Percentiles rank a stretch among this genome's conserved stretches.
These are phyloP conservation scores for Cynoglossus semilaevis DNA, from an alignment of 2,113 vertebrate species.

Conservation along the genomic window DNA sequence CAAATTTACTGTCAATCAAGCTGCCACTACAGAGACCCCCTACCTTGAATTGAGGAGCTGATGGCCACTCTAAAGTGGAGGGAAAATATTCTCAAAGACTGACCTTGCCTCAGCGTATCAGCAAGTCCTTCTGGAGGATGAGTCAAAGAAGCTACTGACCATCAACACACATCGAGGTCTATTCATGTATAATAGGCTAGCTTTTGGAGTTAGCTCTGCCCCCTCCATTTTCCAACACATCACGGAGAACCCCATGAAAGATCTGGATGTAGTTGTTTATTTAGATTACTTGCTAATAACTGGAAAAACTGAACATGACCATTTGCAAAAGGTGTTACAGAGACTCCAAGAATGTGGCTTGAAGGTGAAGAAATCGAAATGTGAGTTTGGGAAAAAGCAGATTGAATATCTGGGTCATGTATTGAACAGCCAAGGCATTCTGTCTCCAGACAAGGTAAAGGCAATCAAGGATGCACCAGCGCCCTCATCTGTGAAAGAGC, in stretches of 20 bases:
- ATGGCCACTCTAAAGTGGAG: too few species aligned
- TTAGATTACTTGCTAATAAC: neutral
- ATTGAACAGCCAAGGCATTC: neutral
- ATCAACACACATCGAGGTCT: too few species aligned
- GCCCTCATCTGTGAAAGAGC: constrained; percentile 2
- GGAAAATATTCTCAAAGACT: too few species aligned
- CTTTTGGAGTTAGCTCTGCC: neutral
- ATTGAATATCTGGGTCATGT: constrained; percentile 1
- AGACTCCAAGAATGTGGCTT: constrained; percentile 7
- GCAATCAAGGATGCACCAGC: constrained; percentile 12
- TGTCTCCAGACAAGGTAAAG: constrained; percentile 8
- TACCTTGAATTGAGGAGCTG: too few species aligned
- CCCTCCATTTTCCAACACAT: constrained; percentile 1
- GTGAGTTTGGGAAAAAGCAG: neutral
- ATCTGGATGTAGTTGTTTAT: neutral
- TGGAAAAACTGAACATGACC: neutral
- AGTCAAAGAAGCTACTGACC: too few species aligned
- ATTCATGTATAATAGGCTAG: too few species aligned
- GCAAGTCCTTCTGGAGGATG: too few species aligned
- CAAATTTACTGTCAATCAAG: too few species aligned
- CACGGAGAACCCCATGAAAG: neutral
- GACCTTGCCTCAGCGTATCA: too few species aligned
- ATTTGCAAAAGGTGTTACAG: neutral
- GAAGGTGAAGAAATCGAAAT: constrained; percentile 1
- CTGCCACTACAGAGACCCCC: too few species aligned